Base-by-base conservation (phyloP, 2,888 invertebrate genomes). In the Gastracanthus pulcherrimus region DNA sequence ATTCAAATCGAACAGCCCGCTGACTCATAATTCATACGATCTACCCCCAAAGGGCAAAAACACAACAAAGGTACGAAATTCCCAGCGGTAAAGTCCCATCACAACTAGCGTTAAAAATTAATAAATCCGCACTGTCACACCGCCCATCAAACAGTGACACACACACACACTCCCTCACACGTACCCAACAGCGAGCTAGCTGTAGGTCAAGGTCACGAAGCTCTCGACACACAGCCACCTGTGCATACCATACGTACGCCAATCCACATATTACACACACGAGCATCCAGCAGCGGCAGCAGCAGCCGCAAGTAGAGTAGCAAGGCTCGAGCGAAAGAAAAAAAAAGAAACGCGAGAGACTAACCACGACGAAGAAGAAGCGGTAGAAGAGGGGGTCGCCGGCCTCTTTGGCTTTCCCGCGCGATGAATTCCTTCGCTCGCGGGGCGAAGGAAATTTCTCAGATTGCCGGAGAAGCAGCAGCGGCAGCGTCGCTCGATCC, bases 201-300 rank as follows among this genome's bases (percentile, higher is more conserved):
- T 76, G 19, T 70, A 55, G 80, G 80, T 76, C 80, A 80, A 80
- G 80, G 76, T 80, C 34, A 55, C 41, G 62, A 64, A 34, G 51
- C 76, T 55, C 55, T 76, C 66, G 45, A 55, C 60, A 60, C 19
- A 26, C 31, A 31, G 31, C 34, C 29, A 38, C 41, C 29, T 23
- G 29, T 34, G 19, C 13, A 45, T 38, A 6, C 2, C 58, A 11
- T 26, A 11, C 29, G 13, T n/a, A n/a, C n/a, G n/a, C n/a, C n/a
- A n/a, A n/a, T n/a, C n/a, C n/a, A n/a, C n/a, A n/a, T n/a, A n/a
- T n/a, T n/a, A n/a, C n/a, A n/a, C n/a, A n/a, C n/a, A n/a, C n/a
- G n/a, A n/a, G n/a, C n/a, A n/a, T n/a, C n/a, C n/a, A n/a, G n/a
- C n/a, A n/a, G n/a, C n/a, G n/a, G n/a, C n/a, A n/a, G n/a, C n/a